Evolutionary conservation across 2,888 invertebrate genomes (phyloP), one percentile per base, ranked within the genome.

Genomic region (Cremastobaeus sp.): DNA sequence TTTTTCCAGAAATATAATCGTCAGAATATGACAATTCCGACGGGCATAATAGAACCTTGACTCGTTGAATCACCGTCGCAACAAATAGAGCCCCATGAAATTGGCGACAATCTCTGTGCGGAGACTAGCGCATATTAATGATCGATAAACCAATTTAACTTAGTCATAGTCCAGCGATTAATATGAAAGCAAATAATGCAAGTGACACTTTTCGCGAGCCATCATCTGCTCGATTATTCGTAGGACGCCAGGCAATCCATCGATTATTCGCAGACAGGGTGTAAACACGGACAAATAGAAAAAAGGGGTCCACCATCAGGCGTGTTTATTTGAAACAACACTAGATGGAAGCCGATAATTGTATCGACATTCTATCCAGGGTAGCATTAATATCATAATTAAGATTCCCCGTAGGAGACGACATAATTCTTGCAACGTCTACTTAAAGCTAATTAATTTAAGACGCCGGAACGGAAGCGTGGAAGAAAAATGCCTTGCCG

Each of bases 111-210:
- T n/a, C n/a, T n/a, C n/a, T n/a, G n/a, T n/a, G n/a, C n/a, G n/a
- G n/a, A n/a, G n/a, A n/a, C n/a, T n/a, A n/a, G n/a, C 41, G 66
- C 41, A 69, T 60, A 50, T 57, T 68, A 73, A 69, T 74, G 68
- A 74, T 64, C 55, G 64, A 69, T 74, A 68, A 74, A 74, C 74
- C 64, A 74, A 74, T 74, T 69, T 68, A 74, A 74, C 64, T 74
- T 69, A 62, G 74, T 74, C 69, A 69, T 68, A 64, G 32, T 37
- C 55, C 39, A 17, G 17, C 48, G 60, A 72, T 72, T 65, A 72
- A 72, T 72, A 72, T 47, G 47, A 21, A 11, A 35, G 54, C 18
- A 41, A 57, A 57, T 68, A 45, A 64, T 68, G 73, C 59, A 57
- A 64, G 64, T 64, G 66, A 68, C 64, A 68, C 62, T 64, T 62